These are phyloP conservation scores for Mesorhabditis belari DNA, from an alignment of 2,888 invertebrate species.

Conservation along the genomic window DNA sequence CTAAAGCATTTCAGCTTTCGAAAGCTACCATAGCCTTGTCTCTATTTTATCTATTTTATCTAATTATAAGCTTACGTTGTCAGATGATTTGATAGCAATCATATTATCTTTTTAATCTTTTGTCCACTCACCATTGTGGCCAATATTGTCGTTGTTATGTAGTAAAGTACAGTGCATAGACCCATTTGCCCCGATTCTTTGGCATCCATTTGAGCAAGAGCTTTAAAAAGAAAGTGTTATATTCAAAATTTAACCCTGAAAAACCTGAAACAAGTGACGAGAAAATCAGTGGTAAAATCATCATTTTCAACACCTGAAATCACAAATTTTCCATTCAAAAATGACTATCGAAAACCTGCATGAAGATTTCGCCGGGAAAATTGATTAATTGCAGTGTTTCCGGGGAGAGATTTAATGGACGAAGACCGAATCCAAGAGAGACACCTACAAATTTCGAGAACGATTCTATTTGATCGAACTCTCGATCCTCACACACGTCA, in stretches of 20 bases:
- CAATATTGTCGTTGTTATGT: conserved; percentile 63
- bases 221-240: no score
- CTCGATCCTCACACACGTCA: no score
- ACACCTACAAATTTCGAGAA: no score
- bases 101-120: not conserved
- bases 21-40: no score
- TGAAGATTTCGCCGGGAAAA: conserved; percentile 83
- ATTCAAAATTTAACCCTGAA: not conserved
- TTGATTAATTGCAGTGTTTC: conserved; percentile 64
- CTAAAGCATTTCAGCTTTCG: no score
- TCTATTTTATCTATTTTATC: not conserved
- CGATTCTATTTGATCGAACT: no score
- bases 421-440: conserved; percentile 51
- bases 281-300: conserved; percentile 81
- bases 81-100: not conserved
- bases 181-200: conserved; percentile 60
- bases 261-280: conserved; percentile 71
- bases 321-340: not conserved
- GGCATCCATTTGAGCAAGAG: conserved; percentile 52
- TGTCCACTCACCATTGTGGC: conserved; percentile 60
- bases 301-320: conserved; percentile 76
- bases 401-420: conserved; percentile 62
- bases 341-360: conserved; percentile 60
- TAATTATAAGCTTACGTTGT: not conserved
- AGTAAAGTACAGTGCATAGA: conserved; percentile 63